Percentiles rank a stretch among this genome's conserved stretches.
Evolutionary conservation across 1,140 invertebrate species (phyloP).

Genomic region (Calosoma granatense): DNA sequence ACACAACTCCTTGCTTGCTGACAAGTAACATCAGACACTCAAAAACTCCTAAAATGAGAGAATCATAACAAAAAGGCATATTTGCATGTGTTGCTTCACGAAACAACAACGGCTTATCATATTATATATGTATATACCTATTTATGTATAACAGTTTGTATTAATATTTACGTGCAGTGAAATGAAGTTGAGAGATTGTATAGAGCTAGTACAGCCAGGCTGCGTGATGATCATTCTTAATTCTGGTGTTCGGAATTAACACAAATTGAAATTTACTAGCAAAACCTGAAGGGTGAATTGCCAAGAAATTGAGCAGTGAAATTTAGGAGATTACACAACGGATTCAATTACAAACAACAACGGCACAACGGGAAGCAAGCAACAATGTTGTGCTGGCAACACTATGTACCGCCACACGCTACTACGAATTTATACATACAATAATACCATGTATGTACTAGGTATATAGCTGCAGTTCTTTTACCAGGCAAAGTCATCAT

Average conservation of each 20-base stretch:
- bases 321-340: neutral
- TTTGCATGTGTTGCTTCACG: too few relatives aligned
- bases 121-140: too few relatives aligned
- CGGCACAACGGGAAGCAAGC: too few relatives aligned
- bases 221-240: neutral
- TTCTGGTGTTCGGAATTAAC: slow-evolving; percentile 1
- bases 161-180: slow-evolving; percentile 4
- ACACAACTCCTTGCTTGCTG: neutral
- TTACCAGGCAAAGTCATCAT: too few relatives aligned
- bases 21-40: neutral
- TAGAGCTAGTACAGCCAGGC: neutral
- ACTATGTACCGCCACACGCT: too few relatives aligned
- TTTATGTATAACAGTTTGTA: too few relatives aligned
- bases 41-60: neutral
- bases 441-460: too few relatives aligned
- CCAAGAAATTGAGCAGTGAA: slow-evolving; percentile 3
- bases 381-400: too few relatives aligned
- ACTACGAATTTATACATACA: too few relatives aligned
- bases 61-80: neutral
- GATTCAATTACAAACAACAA: neutral
- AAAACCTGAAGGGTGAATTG: neutral
- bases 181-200: neutral
- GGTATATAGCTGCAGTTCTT: too few relatives aligned
- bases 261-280: slow-evolving; percentile 8
- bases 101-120: neutral